Conservation (phyloP, 2,113 vertebrate species). For the Mellivora capensis region DNA sequence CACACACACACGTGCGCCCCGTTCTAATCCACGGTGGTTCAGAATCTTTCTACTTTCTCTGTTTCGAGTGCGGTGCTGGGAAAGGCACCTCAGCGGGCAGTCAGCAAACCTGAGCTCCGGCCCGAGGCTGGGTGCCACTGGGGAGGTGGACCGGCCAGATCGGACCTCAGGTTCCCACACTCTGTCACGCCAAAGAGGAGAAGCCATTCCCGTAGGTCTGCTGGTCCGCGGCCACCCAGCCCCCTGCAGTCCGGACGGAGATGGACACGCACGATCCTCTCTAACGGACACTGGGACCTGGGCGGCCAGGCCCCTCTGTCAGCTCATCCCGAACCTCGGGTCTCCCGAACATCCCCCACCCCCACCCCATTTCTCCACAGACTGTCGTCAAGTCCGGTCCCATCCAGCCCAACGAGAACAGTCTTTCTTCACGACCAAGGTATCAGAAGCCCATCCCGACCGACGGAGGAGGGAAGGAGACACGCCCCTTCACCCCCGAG, state of each 20-base stretch:
- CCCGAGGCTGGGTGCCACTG: not conserved
- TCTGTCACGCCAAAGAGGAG: not conserved
- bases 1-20: rapidly evolving
- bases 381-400: not conserved
- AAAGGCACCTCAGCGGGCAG: not conserved
- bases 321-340: not conserved
- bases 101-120: not conserved
- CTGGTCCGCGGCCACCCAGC: not conserved
- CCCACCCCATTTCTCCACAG: no score
- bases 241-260: not conserved
- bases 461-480: not conserved
- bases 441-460: not conserved
- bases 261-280: rapidly evolving
- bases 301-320: not conserved
- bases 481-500: not conserved
- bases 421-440: not conserved
- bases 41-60: not conserved
- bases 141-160: not conserved
- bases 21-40: not conserved
- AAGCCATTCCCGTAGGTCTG: not conserved
- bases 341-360: not conserved
- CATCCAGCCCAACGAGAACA: not conserved
- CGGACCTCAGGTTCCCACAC: not conserved
- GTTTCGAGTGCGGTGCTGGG: not conserved
- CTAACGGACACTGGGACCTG: not conserved